Evolutionary conservation across 1,140 invertebrate species (phyloP).

Genomic region (Drosophila setifemur): DNA sequence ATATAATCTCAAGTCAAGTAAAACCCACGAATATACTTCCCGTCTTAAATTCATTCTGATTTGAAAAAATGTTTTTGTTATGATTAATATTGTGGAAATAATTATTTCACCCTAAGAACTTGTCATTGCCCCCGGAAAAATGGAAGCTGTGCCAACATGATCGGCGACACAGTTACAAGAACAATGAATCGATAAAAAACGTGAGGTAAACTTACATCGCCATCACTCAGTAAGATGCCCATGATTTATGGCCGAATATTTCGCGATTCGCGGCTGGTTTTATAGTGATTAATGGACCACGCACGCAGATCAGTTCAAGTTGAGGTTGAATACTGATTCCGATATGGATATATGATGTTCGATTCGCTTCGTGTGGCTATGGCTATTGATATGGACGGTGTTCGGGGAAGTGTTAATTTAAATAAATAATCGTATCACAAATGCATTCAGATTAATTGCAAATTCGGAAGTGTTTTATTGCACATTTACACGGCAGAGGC

Average conservation of each 20-base stretch:
- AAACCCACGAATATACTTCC: no score
- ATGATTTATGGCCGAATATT: slow-evolving; percentile 58
- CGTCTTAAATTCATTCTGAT: no score
- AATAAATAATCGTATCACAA: slow-evolving; percentile 38
- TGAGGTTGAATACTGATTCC: slow-evolving; percentile 1
- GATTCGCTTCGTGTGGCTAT: slow-evolving; percentile 4
- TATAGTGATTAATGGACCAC: slow-evolving; percentile 41
- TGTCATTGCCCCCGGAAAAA: neutral
- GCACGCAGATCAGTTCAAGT: slow-evolving; percentile 31
- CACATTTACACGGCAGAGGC: slow-evolving; percentile 40
- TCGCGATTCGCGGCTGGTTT: slow-evolving; percentile 43
- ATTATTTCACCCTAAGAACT: neutral
- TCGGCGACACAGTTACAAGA: slow-evolving; percentile 11
- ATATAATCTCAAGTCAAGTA: no score
- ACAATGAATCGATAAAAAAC: slow-evolving; percentile 13
- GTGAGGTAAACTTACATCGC: slow-evolving; percentile 71
- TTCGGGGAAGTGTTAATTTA: slow-evolving; percentile 38
- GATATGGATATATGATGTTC: slow-evolving; percentile 8
- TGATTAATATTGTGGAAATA: neutral
- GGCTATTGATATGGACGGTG: slow-evolving; percentile 39
- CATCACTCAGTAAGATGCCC: slow-evolving; percentile 78
- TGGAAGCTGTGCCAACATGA: slow-evolving; percentile 1
- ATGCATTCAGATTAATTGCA: slow-evolving; percentile 53
- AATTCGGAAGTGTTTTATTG: slow-evolving; percentile 39
- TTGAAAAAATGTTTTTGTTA: neutral